Evolutionary conservation across 2,797 vertebrate genomes (phyloP).

Genomic region (Aselliscus stoliczkanus): DNA sequence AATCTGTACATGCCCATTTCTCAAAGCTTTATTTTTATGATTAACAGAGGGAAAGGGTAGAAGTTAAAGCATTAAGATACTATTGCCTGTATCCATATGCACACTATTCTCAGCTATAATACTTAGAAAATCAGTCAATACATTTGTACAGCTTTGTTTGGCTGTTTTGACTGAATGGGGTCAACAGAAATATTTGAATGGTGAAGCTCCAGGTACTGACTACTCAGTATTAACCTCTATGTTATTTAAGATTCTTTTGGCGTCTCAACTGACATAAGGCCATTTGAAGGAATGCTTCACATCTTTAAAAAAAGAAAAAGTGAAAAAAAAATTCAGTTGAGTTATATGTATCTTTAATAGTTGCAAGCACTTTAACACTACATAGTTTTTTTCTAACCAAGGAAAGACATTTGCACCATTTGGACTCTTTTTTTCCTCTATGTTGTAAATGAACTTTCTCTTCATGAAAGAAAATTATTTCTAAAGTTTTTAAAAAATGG

Average conservation of each 20-base stretch:
- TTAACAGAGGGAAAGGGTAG: not conserved
- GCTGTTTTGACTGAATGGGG: not conserved
- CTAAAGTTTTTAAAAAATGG: not conserved
- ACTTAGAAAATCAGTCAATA: not conserved
- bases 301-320: not conserved
- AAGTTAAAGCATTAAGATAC: not conserved
- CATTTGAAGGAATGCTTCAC: not conserved
- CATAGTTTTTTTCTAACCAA: not conserved
- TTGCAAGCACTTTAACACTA: not conserved
- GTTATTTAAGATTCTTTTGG: not conserved
- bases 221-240: not conserved
- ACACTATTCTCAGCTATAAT: not conserved
- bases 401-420: not conserved
- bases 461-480: constrained; percentile 24
- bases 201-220: not conserved
- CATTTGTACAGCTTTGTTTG: not conserved
- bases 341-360: not conserved
- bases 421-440: not conserved
- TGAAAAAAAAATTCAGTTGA: not conserved
- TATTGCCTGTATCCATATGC: not conserved
- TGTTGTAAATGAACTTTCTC: not conserved
- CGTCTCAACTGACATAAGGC: not conserved
- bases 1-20: not conserved
- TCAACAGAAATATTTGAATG: constrained; percentile 11
- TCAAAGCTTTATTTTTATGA: constrained; percentile 6